Evolutionary conservation across 2,888 invertebrate genomes (phyloP).

Genomic region (Caenorhabditis macrosperma): DNA sequence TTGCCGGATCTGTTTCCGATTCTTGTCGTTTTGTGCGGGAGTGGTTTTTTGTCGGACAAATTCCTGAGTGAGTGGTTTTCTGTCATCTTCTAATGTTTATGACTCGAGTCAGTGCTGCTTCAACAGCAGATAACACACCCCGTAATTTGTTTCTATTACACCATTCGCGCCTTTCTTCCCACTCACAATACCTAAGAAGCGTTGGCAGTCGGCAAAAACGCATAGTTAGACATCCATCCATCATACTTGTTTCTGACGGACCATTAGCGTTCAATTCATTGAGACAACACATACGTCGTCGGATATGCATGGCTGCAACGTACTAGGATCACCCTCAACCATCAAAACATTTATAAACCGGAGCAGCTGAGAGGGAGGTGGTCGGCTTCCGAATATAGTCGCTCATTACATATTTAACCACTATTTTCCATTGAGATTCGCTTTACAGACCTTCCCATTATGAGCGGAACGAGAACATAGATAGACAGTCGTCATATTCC

Average conservation of each 20-base stretch:
- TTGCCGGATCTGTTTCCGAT: constrained; percentile 23
- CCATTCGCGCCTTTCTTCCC: neutral
- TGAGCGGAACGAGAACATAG: too few relatives aligned
- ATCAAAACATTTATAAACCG: constrained; percentile 38
- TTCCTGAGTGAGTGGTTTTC: too few relatives aligned
- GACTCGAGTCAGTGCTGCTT: neutral
- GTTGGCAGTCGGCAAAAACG: too few relatives aligned
- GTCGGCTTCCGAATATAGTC: constrained; percentile 10
- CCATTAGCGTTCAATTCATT: constrained; percentile 27
- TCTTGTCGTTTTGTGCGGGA: neutral
- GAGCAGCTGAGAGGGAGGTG: constrained; percentile 11
- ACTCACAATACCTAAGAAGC: neutral
- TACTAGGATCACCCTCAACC: constrained; percentile 39
- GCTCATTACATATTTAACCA: constrained; percentile 30
- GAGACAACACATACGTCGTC: constrained; percentile 14
- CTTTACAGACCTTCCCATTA: too few relatives aligned
- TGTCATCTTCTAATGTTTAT: constrained; percentile 13
- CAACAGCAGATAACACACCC: constrained; percentile 9
- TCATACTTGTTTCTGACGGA: constrained; percentile 9
- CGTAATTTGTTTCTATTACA: constrained; percentile 18
- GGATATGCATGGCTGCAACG: constrained; percentile 45
- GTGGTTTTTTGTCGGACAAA: constrained; percentile 33
- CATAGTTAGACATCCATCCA: constrained; percentile 10
- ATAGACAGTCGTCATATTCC: too few relatives aligned
- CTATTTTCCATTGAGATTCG: too few relatives aligned